Base-by-base conservation (phyloP, 1,140 invertebrate species). In the Drosophila trapezifrons region DNA sequence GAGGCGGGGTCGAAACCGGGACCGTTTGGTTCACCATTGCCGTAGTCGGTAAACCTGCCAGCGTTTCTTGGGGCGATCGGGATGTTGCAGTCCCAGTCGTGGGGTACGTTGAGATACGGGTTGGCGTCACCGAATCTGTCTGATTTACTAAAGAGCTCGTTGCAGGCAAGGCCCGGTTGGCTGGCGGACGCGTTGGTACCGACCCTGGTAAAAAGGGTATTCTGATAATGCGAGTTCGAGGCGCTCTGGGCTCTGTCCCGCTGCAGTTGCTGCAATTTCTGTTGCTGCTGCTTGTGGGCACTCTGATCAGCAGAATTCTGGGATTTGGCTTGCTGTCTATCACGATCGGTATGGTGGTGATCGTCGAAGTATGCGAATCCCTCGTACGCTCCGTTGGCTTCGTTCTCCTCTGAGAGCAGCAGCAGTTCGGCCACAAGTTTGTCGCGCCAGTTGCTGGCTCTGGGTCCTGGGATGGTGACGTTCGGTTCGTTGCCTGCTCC, bases 121-220 rank as follows among this genome's bases (percentile, higher is more conserved):
- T 80, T 74, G 62, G 65, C 76, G 73, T 84, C 84, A 27, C 82
- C 76, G 75, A 63, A 65, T 43, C 78, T 74, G 43, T 82, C 77
- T 7, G 72, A 62, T 77, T 90, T 90, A 82, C 85, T 90, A 60
- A 55, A 78, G 62, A 51, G 43, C 38, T 75, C 76, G 69, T 52
- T 42, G 80, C 45, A 82, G 76, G 86, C 83, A 45, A 54, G 43
- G 80, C 76, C 57, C 35, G 75, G 70, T 91, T 91, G 90, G 73
- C 62, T 78, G 80, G 73, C 59, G 74, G 52, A 76, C 72, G 66
- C 51, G 80, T 72, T 71, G 86, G 69, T 76, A 70, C 81, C 82
- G 82, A 81, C 51, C 90, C 82, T 90, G 90, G 90, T 91, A 91
- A 91, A 91, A 91, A 91, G 90, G 90, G 90, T 90, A 91, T 82